phyloP scores from a whole-genome alignment of 2,888 invertebrate genomes.

The Drosophila nigricruria region DNA sequence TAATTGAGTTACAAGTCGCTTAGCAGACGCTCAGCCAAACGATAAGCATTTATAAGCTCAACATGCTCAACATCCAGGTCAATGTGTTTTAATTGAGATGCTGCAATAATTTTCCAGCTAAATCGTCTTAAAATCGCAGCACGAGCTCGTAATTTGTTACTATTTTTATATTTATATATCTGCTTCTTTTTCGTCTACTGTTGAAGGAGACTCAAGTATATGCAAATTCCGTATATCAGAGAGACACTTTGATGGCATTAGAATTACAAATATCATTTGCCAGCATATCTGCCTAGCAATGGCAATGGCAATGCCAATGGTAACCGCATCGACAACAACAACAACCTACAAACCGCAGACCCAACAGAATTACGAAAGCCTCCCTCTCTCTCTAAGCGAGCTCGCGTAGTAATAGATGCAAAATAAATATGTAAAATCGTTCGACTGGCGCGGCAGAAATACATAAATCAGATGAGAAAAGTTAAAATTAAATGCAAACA shows the following conservation, averaged over 20 bases:
- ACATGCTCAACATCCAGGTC: conserved; percentile 34
- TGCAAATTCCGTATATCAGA: conserved; percentile 61
- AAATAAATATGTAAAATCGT: conserved; percentile 76
- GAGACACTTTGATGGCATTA: conserved; percentile 74
- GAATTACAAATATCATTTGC: conserved; percentile 72
- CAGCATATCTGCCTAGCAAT: conserved; percentile 40
- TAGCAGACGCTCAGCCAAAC: conserved; percentile 20
- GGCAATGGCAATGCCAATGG: conserved; percentile 53
- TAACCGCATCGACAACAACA: conserved; percentile 1
- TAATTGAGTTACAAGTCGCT: conserved; percentile 50
- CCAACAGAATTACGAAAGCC: conserved; percentile 5
- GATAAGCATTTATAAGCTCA: conserved; percentile 40
- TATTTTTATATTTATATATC: conserved; percentile 1
- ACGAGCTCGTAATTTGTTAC: conserved; percentile 11
- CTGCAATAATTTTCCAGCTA: neutral
- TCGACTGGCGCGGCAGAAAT: conserved; percentile 55
- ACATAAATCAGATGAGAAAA: conserved; percentile 76
- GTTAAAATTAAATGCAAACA: conserved; percentile 79
- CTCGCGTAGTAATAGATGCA: conserved; percentile 64
- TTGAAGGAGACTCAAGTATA: conserved; percentile 16
- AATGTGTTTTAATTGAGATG: conserved; percentile 52
- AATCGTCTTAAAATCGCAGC: neutral
- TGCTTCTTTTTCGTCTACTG: neutral
- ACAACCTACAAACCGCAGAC: conserved; percentile 27
- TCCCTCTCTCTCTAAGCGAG: neutral